These are phyloP conservation scores for Syrmaticus mikado DNA, from an alignment of 2,113 vertebrate species.

Conservation along the genomic window DNA sequence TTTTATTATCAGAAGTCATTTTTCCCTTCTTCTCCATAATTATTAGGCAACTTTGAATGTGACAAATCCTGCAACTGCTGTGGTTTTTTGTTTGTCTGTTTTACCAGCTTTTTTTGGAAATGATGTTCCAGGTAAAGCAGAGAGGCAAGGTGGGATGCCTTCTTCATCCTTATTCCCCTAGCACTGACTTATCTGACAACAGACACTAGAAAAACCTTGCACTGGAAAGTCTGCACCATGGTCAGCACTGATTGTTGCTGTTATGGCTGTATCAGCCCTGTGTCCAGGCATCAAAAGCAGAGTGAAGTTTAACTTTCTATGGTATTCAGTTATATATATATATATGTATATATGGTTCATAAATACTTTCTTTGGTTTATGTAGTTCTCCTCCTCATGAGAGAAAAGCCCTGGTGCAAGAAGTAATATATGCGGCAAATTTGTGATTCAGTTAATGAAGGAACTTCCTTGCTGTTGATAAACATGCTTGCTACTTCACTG, in stretches of 20 bases:
- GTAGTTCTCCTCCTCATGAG: not conserved
- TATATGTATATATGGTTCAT: not conserved
- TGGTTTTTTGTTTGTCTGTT: not conserved
- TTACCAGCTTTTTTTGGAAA: not conserved
- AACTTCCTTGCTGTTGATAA: not conserved
- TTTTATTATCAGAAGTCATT: not conserved
- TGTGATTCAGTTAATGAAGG: not conserved
- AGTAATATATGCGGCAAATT: rapidly evolving
- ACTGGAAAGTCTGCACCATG: not conserved
- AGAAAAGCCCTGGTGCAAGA: not conserved
- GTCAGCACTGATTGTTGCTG: not conserved
- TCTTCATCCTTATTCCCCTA: not conserved
- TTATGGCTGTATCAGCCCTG: not conserved
- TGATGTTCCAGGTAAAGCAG: not conserved
- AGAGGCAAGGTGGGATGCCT: not conserved
- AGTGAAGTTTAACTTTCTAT: not conserved
- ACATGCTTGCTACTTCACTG: not conserved
- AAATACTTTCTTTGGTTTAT: not conserved
- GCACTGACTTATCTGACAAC: not conserved
- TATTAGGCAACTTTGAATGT: not conserved
- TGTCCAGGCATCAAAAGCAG: not conserved
- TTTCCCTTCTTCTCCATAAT: not conserved
- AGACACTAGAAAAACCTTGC: not conserved
- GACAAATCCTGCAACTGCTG: not conserved
- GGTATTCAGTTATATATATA: not conserved